A percentile compares a stretch with the other conserved stretches of the same genome.
Evolutionary conservation across 2,888 invertebrate species (phyloP).

Genomic region (Microctonus brassicae): DNA sequence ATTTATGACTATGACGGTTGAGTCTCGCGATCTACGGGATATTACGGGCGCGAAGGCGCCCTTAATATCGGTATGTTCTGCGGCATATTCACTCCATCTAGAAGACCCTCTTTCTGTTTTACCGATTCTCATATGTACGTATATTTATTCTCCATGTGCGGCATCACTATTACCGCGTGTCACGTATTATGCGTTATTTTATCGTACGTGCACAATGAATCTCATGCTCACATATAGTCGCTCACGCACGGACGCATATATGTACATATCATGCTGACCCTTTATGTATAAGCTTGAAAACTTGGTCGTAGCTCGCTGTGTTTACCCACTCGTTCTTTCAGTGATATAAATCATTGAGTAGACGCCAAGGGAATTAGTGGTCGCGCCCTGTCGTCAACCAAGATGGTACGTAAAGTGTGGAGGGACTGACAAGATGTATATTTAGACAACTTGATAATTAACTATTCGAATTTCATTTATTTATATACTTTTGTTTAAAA

Average conservation of each 20-base stretch:
- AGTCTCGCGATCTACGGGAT: constrained; percentile 44
- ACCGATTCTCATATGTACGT: neutral
- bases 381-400: constrained; percentile 27
- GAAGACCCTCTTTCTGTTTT: neutral
- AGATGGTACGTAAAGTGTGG: neutral
- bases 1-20: constrained; percentile 52
- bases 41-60: constrained; percentile 44
- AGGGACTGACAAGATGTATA: neutral
- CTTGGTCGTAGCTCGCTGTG: constrained; percentile 9
- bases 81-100: constrained; percentile 23
- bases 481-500: no score
- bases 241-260: constrained; percentile 33
- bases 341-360: constrained; percentile 38
- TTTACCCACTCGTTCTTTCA: constrained; percentile 2
- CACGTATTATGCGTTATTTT: constrained; percentile 25
- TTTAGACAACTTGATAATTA: no score
- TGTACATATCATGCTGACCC: neutral
- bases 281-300: constrained; percentile 14
- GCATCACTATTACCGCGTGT: neutral
- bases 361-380: constrained; percentile 36
- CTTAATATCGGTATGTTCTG: constrained; percentile 22
- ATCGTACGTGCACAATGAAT: constrained; percentile 26
- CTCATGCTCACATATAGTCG: constrained; percentile 22
- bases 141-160: constrained; percentile 5
- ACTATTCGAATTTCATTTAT: no score